Base-by-base conservation (phyloP, 2,113 vertebrate species). In the Procapra przewalskii region DNA sequence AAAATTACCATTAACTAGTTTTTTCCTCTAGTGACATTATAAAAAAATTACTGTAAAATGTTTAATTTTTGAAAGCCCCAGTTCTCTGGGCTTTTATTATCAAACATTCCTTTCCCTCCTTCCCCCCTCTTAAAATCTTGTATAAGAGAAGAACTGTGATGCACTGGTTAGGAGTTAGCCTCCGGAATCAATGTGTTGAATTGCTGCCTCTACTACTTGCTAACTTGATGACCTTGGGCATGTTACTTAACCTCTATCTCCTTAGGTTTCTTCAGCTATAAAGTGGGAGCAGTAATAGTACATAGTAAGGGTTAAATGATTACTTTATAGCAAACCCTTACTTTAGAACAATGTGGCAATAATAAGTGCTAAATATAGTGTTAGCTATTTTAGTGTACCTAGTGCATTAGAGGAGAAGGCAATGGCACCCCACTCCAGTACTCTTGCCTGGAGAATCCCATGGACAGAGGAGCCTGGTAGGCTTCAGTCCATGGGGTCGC, bases 1-100 rank as follows among this genome's bases (percentile, higher is more conserved):
- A 82, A 93, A 50, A 62, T 83, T 71, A 43, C 23, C 21, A 83
- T 77, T 79, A 57, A 82, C 67, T 92, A 57, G 48, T n/a, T 75
- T 96, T 96, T 94, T 75, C 27, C 31, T 84, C 17, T 96, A 59
- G 36, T 62, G 48, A 62, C 57, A 88, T 88, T 92, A 88, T 36
- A 36, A 8, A n/a, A 45, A 84, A 90, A 50, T 55, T 27, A 55
- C 50, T 54, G 27, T 87, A 60, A 95, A 94, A 81, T 97, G 25
- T n/a, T 86, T 90, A 92, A 77, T 23, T 91, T 43, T 91, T 82
- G 60, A 95, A 92, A 82, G n/a, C n/a, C 55, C 43, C 7, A 92
- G 7, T 91, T 81, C 16, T 64, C 0, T 82, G 83, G 50, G 31
- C 33, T 88, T 16, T 57, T 88, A 55, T 50, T 92, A 43, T 89